Conservation (phyloP, 1,140 invertebrate genomes). For the Drosophila nigromelanica region DNA sequence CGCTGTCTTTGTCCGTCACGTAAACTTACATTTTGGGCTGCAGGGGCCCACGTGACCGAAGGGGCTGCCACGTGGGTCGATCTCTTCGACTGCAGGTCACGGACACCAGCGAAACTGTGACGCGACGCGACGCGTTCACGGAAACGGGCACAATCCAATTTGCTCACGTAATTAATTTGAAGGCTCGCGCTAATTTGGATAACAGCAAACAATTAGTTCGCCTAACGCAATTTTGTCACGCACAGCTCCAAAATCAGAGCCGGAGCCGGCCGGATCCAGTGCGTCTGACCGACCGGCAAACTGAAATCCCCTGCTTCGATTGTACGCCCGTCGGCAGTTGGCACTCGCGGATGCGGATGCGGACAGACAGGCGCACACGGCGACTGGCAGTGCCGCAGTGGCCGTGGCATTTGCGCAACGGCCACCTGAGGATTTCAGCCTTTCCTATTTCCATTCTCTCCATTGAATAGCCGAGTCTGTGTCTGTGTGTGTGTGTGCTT, state of each 20-base stretch:
- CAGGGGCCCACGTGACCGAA: slow-evolving; percentile 53
- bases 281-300: background rate
- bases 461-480: no score
- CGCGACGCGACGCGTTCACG: background rate
- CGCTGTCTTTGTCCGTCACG: slow-evolving; percentile 33
- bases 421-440: slow-evolving; percentile 54
- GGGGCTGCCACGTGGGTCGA: slow-evolving; percentile 52
- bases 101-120: slow-evolving; percentile 31
- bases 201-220: slow-evolving; percentile 43
- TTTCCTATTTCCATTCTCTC: background rate
- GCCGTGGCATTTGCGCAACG: slow-evolving; percentile 54
- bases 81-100: slow-evolving; percentile 63
- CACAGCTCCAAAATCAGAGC: slow-evolving; percentile 5
- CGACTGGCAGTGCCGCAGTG: slow-evolving; percentile 49
- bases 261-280: background rate
- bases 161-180: slow-evolving; percentile 42
- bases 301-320: background rate
- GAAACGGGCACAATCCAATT: slow-evolving; percentile 23
- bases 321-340: slow-evolving; percentile 15
- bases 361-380: slow-evolving; percentile 49
- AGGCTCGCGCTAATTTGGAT: slow-evolving; percentile 45
- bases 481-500: background rate
- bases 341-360: slow-evolving; percentile 17
- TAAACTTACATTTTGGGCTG: slow-evolving; percentile 46
- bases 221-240: slow-evolving; percentile 41